Evolutionary conservation across 2,888 invertebrate genomes (phyloP).

Genomic region (Dolichopus griseipennis): DNA sequence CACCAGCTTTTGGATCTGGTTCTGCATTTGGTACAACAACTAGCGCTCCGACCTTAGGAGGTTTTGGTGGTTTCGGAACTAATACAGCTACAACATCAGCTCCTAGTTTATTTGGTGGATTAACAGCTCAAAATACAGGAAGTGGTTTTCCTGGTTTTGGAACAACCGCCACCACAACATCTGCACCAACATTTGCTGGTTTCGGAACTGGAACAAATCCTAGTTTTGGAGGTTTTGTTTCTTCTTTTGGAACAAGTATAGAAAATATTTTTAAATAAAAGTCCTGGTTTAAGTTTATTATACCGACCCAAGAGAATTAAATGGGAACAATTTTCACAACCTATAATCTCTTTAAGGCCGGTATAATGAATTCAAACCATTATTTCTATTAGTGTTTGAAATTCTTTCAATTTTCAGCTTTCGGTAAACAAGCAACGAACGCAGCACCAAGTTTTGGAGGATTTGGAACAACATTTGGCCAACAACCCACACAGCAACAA

Average conservation of each 20-base stretch:
- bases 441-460: conserved; percentile 45
- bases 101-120: conserved; percentile 28
- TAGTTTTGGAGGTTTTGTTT: conserved; percentile 44
- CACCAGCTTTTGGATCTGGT: conserved; percentile 23
- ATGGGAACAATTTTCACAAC: neutral
- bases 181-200: conserved; percentile 43
- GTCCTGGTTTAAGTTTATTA: neutral
- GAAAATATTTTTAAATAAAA: neutral
- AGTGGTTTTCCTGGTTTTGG: conserved; percentile 36
- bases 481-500: conserved; percentile 33
- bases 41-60: conserved; percentile 29
- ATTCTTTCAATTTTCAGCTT: conserved; percentile 7
- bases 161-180: conserved; percentile 30
- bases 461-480: conserved; percentile 48
- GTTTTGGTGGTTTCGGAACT: conserved; percentile 31
- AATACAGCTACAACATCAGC: conserved; percentile 28
- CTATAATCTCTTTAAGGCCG: no score
- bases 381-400: no score
- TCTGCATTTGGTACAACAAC: conserved; percentile 30
- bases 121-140: conserved; percentile 17
- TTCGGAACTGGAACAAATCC: conserved; percentile 33
- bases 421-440: conserved; percentile 21
- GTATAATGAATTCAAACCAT: no score
- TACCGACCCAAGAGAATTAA: neutral
- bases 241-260: conserved; percentile 28